These are phyloP conservation scores for Noturus placidus DNA, from an alignment of 2,113 vertebrate genomes.

Conservation along the genomic window DNA sequence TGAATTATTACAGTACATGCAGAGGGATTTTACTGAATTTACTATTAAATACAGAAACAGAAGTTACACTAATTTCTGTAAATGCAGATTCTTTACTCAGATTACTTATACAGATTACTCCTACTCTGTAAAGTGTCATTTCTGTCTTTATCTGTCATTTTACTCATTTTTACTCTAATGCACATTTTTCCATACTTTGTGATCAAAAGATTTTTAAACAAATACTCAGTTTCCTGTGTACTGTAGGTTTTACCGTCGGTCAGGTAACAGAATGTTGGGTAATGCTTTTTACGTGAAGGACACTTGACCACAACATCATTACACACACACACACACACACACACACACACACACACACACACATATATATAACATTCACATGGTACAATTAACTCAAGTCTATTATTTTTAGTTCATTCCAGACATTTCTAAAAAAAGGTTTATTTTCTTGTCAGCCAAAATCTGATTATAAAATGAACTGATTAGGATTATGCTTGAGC, in stretches of 20 bases:
- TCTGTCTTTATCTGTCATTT: background rate
- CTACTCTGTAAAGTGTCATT: background rate
- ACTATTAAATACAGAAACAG: background rate
- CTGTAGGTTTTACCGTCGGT: background rate
- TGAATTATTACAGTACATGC: background rate
- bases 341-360: no score
- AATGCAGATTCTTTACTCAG: background rate
- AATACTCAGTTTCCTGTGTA: background rate
- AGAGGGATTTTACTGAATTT: background rate
- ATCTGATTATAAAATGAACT: background rate
- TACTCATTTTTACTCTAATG: background rate
- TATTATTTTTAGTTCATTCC: background rate
- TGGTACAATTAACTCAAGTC: no score
- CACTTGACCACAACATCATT: background rate
- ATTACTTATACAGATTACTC: background rate
- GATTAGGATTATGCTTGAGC: background rate
- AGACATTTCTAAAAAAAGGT: background rate
- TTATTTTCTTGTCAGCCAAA: background rate
- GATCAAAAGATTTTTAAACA: background rate
- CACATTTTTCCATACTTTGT: background rate
- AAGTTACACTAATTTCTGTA: background rate
- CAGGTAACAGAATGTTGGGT: background rate
- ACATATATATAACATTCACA: no score
- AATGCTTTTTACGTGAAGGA: constrained; percentile 3
- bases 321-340: no score